Evolutionary conservation across 2,113 vertebrate species (phyloP).

Genomic region (Willisornis vidua): DNA sequence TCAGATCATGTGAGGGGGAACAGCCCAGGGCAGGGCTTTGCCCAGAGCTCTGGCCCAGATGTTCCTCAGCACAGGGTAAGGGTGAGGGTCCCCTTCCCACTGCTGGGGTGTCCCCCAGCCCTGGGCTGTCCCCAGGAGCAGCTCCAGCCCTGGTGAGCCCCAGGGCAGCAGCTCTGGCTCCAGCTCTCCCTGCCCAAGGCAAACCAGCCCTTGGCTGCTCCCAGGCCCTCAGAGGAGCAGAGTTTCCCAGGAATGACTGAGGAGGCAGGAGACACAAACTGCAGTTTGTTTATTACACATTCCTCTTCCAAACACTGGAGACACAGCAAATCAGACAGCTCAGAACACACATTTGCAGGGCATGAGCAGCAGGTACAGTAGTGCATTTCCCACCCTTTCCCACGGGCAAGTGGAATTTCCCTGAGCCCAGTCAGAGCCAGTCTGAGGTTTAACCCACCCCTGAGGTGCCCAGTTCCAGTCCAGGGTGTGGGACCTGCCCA

Average conservation of each 20-base stretch:
- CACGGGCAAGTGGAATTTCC: not conserved
- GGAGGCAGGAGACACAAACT: not conserved
- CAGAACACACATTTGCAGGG: not conserved
- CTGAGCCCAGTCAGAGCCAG: not conserved
- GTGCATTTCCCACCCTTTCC: not conserved
- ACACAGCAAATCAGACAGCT: not conserved
- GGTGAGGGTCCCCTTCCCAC: not conserved
- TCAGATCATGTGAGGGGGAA: not conserved
- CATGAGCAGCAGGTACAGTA: not conserved
- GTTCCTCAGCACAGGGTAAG: accelerated
- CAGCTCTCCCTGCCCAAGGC: not conserved
- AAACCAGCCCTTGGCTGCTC: not conserved
- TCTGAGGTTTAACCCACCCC: too few relatives aligned
- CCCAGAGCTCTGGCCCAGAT: not conserved
- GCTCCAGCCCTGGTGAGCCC: not conserved
- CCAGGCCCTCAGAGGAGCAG: not conserved
- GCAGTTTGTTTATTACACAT: not conserved
- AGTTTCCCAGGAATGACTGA: not conserved
- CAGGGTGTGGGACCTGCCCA: not conserved
- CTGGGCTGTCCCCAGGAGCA: not conserved
- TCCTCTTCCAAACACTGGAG: not conserved
- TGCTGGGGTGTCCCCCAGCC: not conserved
- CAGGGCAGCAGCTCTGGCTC: not conserved
- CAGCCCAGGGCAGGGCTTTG: not conserved
- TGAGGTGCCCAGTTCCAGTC: not conserved